phyloP scores from a whole-genome alignment of 2,888 invertebrate genomes.

The Acleris literana region DNA sequence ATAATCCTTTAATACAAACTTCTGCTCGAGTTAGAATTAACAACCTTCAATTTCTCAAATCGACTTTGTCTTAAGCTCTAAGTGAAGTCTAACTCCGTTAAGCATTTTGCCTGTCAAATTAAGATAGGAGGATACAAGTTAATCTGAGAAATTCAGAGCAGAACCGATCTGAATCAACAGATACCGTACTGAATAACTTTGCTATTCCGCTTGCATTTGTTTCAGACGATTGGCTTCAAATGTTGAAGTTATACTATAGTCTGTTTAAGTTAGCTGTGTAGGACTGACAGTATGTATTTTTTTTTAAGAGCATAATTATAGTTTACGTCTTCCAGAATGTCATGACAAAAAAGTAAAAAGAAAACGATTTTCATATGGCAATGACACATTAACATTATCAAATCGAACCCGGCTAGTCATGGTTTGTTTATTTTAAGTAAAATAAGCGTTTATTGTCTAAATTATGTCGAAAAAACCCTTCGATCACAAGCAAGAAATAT shows the following conservation, averaged over 20 bases:
- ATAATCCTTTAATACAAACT: not conserved
- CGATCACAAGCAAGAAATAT: too few species aligned
- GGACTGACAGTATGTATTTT: too few species aligned
- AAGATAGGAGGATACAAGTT: constrained; percentile 50
- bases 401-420: too few species aligned
- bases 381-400: too few species aligned
- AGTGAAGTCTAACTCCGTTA: constrained; percentile 40
- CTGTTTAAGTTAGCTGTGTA: too few species aligned
- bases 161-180: constrained; percentile 51
- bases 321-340: too few species aligned
- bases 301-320: too few species aligned
- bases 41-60: constrained; percentile 30
- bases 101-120: constrained; percentile 48
- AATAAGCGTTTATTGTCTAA: too few species aligned
- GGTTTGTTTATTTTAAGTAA: too few species aligned
- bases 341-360: too few species aligned
- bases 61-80: constrained; percentile 33
- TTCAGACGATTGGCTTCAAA: not conserved
- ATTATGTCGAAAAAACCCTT: too few species aligned
- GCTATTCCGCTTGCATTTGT: constrained; percentile 4
- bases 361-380: too few species aligned
- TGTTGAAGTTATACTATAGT: not conserved
- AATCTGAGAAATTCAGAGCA: constrained; percentile 49
- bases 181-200: constrained; percentile 30
- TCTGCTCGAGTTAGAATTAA: constrained; percentile 5